A percentile compares a stretch with the other conserved stretches of the same genome.
Evolutionary conservation across 1,140 invertebrate genomes (phyloP).

Genomic region (Drosophila nannoptera): DNA sequence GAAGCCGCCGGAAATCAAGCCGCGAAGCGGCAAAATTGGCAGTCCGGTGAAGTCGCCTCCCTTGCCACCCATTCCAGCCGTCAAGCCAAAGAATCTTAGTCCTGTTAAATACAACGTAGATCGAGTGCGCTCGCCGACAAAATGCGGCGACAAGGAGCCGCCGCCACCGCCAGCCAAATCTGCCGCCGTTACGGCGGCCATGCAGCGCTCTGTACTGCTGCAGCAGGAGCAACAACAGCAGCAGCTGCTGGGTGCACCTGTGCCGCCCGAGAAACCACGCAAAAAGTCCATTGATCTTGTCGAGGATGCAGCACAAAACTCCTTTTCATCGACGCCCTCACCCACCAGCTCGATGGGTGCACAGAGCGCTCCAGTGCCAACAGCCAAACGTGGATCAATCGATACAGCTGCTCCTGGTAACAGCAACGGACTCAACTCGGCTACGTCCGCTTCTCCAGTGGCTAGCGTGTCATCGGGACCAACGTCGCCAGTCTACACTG

Average conservation of each 20-base stretch:
- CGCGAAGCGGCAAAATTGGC: slow-evolving; percentile 67
- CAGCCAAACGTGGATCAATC: slow-evolving; percentile 65
- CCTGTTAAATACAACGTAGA: slow-evolving; percentile 67
- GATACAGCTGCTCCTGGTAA: slow-evolving; percentile 37
- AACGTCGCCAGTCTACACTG: slow-evolving; percentile 80
- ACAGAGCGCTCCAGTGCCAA: slow-evolving; percentile 43
- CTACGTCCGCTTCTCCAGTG: slow-evolving; percentile 67
- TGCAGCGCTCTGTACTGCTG: slow-evolving; percentile 59
- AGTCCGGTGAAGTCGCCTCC: slow-evolving; percentile 78
- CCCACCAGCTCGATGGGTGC: slow-evolving; percentile 56
- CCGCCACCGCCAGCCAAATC: slow-evolving; percentile 74
- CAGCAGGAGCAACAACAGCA: slow-evolving; percentile 59
- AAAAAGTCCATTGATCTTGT: slow-evolving; percentile 77
- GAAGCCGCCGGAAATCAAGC: slow-evolving; percentile 73
- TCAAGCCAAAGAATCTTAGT: slow-evolving; percentile 73
- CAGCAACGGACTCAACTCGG: slow-evolving; percentile 62
- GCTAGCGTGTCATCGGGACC: slow-evolving; percentile 80
- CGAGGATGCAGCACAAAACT: slow-evolving; percentile 54
- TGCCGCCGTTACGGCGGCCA: slow-evolving; percentile 65
- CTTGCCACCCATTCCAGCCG: slow-evolving; percentile 75
- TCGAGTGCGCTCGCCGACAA: slow-evolving; percentile 68
- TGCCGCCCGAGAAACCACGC: slow-evolving; percentile 73
- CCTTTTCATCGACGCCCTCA: slow-evolving; percentile 50
- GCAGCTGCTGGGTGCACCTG: slow-evolving; percentile 48
- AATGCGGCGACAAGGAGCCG: slow-evolving; percentile 58